Evolutionary conservation across 2,797 vertebrate genomes (phyloP).

Genomic region (Masticophis lateralis): DNA sequence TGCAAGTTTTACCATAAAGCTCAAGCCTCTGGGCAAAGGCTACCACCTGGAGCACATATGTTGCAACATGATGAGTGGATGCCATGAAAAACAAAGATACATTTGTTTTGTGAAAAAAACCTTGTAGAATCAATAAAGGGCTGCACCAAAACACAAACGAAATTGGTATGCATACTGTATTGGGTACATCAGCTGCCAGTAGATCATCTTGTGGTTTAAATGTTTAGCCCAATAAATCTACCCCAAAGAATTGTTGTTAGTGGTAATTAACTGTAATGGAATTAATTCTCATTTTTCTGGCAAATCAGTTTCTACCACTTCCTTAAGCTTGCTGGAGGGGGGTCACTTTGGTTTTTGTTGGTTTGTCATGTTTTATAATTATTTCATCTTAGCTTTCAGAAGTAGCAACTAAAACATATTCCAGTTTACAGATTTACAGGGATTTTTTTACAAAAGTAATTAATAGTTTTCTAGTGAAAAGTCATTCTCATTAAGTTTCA

Average conservation of each 20-base stretch:
- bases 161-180: neutral
- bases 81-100: neutral
- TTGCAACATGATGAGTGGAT: neutral
- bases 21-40: neutral
- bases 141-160: neutral
- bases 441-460: neutral
- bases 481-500: neutral
- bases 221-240: neutral
- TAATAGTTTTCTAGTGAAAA: neutral
- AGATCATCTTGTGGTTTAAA: neutral
- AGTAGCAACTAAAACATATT: neutral
- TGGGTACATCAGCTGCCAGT: neutral
- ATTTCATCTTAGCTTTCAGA: neutral
- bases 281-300: neutral
- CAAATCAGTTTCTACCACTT: neutral
- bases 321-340: neutral
- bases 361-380: neutral
- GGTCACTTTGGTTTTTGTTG: neutral
- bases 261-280: neutral
- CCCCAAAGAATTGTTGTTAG: neutral
- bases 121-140: neutral
- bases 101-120: neutral
- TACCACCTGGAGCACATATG: neutral
- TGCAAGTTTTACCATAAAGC: neutral
- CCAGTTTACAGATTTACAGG: neutral